Conservation (phyloP, 2,888 invertebrate species). For the Eupeodes latifasciatus region DNA sequence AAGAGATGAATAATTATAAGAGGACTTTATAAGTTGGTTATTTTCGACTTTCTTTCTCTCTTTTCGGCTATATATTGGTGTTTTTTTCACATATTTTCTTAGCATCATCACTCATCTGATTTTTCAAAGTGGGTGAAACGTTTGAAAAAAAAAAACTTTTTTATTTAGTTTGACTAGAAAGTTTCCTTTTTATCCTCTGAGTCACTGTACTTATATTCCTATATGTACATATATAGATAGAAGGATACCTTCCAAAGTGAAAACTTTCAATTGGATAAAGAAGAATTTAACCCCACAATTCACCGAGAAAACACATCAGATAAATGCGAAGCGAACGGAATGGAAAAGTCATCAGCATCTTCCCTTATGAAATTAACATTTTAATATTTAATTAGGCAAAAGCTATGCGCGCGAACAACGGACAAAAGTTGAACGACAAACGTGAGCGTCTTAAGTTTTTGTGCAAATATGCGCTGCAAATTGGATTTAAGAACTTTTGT, state of each 20-base stretch:
- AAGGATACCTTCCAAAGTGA: not conserved
- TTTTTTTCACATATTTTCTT: constrained; percentile 9
- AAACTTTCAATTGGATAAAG: constrained; percentile 61
- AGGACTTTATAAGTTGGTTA: constrained; percentile 54
- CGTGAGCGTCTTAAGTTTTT: constrained; percentile 53
- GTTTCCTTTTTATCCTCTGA: not conserved
- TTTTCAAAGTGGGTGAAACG: constrained; percentile 35
- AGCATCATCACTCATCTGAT: constrained; percentile 56
- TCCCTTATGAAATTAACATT: constrained; percentile 74
- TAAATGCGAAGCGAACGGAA: constrained; percentile 54
- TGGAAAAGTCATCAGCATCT: constrained; percentile 72
- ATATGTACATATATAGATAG: no score
- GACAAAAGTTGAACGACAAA: not conserved
- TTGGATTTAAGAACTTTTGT: constrained; percentile 71
- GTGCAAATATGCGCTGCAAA: constrained; percentile 71
- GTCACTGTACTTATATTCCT: not conserved
- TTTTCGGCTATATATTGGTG: not conserved
- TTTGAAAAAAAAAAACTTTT: constrained; percentile 12
- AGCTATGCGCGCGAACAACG: constrained; percentile 10
- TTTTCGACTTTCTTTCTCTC: constrained; percentile 29
- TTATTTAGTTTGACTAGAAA: constrained; percentile 16
- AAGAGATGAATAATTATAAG: constrained; percentile 64
- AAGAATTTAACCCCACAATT: constrained; percentile 44
- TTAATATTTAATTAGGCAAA: constrained; percentile 73
- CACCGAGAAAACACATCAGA: constrained; percentile 55